Conservation (phyloP, 2,113 vertebrate species). For the Trichomycterus rosablanca region DNA sequence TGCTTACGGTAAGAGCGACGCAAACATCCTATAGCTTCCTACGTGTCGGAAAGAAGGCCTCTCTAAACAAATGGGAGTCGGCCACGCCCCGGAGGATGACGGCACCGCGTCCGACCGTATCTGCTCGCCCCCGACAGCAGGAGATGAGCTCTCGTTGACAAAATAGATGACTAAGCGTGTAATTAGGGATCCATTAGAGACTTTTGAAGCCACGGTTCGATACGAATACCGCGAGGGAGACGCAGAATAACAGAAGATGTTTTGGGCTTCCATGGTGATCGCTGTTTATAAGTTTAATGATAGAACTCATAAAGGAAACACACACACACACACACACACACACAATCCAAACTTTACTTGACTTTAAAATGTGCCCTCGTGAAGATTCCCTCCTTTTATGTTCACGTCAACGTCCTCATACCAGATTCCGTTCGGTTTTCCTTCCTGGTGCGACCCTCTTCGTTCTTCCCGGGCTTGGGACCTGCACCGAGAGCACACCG, state of each 20-base stretch:
- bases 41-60: constrained; percentile 18
- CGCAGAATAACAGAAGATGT: constrained; percentile 18
- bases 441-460: no score
- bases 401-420: no score
- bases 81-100: constrained; percentile 25
- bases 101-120: constrained; percentile 41
- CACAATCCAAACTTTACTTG: no score
- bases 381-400: no score
- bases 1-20: constrained; percentile 40
- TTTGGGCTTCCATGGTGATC: constrained; percentile 16
- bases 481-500: no score
- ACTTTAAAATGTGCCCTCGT: no score
- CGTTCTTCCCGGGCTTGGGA: no score
- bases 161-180: constrained; percentile 41
- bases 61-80: constrained; percentile 25
- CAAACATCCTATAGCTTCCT: constrained; percentile 39
- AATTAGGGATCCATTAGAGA: constrained; percentile 39
- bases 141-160: constrained; percentile 39
- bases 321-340: no score
- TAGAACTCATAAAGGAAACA: no score
- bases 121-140: constrained; percentile 17
- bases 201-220: constrained; percentile 26
- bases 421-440: no score
- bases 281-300: constrained; percentile 7
- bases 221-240: constrained; percentile 14